These are phyloP conservation scores for Tiaroga cobitis DNA, from an alignment of 2,797 vertebrate species.

Conservation along the genomic window DNA sequence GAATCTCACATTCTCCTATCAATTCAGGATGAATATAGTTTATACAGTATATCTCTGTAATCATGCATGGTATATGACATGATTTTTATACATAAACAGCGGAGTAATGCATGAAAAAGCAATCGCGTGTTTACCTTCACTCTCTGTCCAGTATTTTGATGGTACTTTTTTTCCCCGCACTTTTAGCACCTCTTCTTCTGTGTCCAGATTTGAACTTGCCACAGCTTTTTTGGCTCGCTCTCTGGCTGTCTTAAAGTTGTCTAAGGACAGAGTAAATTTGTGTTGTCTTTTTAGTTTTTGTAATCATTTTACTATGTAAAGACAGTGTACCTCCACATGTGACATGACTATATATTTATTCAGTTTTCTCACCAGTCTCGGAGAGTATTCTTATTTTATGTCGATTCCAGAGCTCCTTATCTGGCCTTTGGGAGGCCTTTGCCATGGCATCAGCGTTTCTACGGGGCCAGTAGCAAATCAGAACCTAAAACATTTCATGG, in stretches of 20 bases:
- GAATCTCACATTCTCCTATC: too few relatives aligned
- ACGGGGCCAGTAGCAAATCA: background rate
- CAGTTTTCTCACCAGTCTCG: background rate
- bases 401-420: background rate
- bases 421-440: background rate
- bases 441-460: background rate
- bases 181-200: too few relatives aligned
- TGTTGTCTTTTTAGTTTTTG: background rate
- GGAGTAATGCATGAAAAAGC: too few relatives aligned
- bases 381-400: background rate
- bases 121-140: too few relatives aligned
- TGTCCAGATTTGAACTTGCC: too few relatives aligned
- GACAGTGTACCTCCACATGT: slow-evolving; percentile 15
- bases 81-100: too few relatives aligned
- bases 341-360: background rate
- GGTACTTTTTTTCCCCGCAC: too few relatives aligned
- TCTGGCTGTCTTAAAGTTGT: slow-evolving; percentile 30
- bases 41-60: too few relatives aligned
- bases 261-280: slow-evolving; percentile 21
- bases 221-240: slow-evolving; percentile 26
- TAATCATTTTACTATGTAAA: slow-evolving; percentile 27
- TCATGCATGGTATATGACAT: too few relatives aligned
- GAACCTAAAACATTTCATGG: background rate
- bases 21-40: too few relatives aligned
- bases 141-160: too few relatives aligned